Conservation (phyloP, 2,113 vertebrate genomes). For the Cranoglanis bouderius region DNA sequence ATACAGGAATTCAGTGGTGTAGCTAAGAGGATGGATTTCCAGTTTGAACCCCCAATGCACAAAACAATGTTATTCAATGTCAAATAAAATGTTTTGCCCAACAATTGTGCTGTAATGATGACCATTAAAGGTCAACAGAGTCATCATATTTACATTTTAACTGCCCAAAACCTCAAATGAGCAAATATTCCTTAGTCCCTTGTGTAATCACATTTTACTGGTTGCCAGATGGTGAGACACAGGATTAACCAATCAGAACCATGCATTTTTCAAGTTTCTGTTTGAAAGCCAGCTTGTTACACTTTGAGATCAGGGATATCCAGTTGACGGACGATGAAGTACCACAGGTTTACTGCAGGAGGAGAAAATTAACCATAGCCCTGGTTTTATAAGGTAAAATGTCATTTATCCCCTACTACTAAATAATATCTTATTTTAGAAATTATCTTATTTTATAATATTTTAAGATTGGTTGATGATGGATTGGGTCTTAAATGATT, state of each 20-base stretch:
- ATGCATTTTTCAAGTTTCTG: not conserved
- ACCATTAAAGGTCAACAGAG: not conserved
- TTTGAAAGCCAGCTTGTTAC: not conserved
- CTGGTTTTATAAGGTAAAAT: constrained; percentile 8
- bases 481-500: not conserved
- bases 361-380: not conserved
- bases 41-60: not conserved
- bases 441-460: not conserved
- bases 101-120: constrained; percentile 1
- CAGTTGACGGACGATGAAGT: not conserved
- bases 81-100: not conserved
- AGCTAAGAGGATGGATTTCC: too few species aligned
- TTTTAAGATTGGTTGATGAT: not conserved
- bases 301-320: not conserved
- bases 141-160: not conserved
- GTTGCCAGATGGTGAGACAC: not conserved
- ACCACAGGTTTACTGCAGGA: not conserved
- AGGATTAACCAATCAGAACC: not conserved
- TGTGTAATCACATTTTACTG: not conserved
- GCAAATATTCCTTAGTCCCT: not conserved
- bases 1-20: not conserved
- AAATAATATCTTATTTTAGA: not conserved
- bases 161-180: not conserved
- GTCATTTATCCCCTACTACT: not conserved
- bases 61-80: not conserved